Evolutionary conservation across 1,140 invertebrate genomes (phyloP).

Genomic region (Drosophila athabasca): DNA sequence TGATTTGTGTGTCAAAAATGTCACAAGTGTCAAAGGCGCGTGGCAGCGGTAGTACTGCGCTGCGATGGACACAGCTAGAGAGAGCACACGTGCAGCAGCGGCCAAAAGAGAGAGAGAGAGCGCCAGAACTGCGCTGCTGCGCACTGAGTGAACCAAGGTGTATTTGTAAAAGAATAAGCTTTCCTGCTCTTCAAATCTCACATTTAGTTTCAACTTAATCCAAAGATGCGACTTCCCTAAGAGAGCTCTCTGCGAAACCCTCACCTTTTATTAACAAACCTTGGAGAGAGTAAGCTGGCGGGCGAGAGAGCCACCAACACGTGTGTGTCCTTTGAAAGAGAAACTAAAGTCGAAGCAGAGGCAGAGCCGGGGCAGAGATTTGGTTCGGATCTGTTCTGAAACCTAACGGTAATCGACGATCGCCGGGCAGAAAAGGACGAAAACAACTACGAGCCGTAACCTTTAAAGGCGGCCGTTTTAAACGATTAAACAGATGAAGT

Average conservation of each 20-base stretch:
- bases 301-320: slow-evolving; percentile 52
- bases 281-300: too few species aligned
- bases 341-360: background rate
- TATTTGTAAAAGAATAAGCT: background rate
- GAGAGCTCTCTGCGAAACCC: too few species aligned
- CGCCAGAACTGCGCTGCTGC: slow-evolving; percentile 51
- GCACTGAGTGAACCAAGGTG: slow-evolving; percentile 27
- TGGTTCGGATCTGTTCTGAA: too few species aligned
- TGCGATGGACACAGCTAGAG: slow-evolving; percentile 14
- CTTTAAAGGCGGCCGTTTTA: too few species aligned
- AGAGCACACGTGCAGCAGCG: slow-evolving; percentile 19
- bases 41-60: slow-evolving; percentile 34
- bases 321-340: slow-evolving; percentile 65
- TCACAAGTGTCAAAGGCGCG: slow-evolving; percentile 81
- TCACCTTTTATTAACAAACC: too few species aligned
- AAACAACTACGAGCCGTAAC: too few species aligned
- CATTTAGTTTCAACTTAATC: too few species aligned
- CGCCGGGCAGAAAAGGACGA: too few species aligned
- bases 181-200: too few species aligned
- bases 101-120: slow-evolving; percentile 20
- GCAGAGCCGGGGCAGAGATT: background rate
- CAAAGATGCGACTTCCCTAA: too few species aligned
- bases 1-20: slow-evolving; percentile 84
- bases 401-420: too few species aligned
- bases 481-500: too few species aligned